phyloP scores from a whole-genome alignment of 1,140 invertebrate species.

The Anastatus disparis region DNA sequence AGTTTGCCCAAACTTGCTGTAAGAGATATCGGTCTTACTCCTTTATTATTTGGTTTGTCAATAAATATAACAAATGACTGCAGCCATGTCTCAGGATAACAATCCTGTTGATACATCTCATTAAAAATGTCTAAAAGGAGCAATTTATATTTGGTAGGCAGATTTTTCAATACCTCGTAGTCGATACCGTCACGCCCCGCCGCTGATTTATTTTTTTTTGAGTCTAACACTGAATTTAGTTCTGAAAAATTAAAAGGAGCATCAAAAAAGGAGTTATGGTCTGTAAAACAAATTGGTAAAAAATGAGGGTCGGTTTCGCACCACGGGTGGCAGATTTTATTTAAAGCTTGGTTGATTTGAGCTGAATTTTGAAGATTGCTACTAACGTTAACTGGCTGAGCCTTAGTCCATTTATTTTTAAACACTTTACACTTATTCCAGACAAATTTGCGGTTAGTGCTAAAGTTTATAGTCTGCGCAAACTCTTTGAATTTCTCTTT shows the following conservation, averaged over 20 bases:
- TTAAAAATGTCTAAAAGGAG: constrained; percentile 3
- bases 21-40: constrained; percentile 38
- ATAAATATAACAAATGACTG: constrained; percentile 36
- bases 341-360: background rate
- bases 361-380: background rate
- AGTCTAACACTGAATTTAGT: background rate
- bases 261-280: background rate
- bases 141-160: constrained; percentile 8
- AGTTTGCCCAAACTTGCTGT: constrained; percentile 37
- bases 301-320: background rate
- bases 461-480: background rate
- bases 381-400: background rate
- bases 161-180: background rate
- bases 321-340: background rate
- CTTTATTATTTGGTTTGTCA: constrained; percentile 18
- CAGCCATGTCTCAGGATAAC: too few species aligned
- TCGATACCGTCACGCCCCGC: background rate
- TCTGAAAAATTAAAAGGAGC: background rate
- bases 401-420: background rate
- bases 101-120: too few species aligned
- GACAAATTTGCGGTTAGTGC: background rate
- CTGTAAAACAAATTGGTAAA: background rate
- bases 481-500: too few species aligned
- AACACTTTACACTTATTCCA: constrained; percentile 4
- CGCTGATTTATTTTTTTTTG: background rate